Percentiles rank a stretch among this genome's conserved stretches.
Conservation (phyloP, 2,888 invertebrate genomes). For the Antheraea yamamai region DNA sequence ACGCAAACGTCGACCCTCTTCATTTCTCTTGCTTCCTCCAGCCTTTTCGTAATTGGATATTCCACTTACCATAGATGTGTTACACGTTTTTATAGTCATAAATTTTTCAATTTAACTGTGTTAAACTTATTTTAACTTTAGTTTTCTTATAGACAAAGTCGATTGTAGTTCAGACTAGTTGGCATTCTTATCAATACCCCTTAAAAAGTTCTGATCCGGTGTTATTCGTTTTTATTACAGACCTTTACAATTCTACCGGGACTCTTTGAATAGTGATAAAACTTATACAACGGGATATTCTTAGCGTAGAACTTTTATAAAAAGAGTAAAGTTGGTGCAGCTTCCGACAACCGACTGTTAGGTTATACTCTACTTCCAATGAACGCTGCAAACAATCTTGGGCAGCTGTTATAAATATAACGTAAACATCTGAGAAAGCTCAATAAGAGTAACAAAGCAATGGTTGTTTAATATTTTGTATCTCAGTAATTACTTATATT, state of each 20-base stretch:
- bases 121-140: not conserved
- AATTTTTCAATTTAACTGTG: slow-evolving; percentile 27
- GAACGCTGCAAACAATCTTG: slow-evolving; percentile 61
- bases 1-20: slow-evolving; percentile 79
- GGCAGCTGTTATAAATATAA: slow-evolving; percentile 31
- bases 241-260: slow-evolving; percentile 11
- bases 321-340: slow-evolving; percentile 60
- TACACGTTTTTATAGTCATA: slow-evolving; percentile 47
- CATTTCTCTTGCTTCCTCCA: slow-evolving; percentile 62
- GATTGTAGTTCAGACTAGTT: not conserved
- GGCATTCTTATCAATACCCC: not conserved
- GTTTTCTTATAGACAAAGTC: not conserved
- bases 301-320: slow-evolving; percentile 45
- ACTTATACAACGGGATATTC: slow-evolving; percentile 43
- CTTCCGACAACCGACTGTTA: slow-evolving; percentile 45
- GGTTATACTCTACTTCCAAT: slow-evolving; percentile 31
- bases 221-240: slow-evolving; percentile 15
- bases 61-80: slow-evolving; percentile 46
- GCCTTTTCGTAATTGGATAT: slow-evolving; percentile 63
- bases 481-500: not conserved
- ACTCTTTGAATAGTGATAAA: slow-evolving; percentile 50
- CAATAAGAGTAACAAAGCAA: not conserved
- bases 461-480: not conserved
- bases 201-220: slow-evolving; percentile 8
- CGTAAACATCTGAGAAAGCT: not conserved